A percentile compares a stretch with the other conserved stretches of the same genome.
phyloP scores from a whole-genome alignment of 2,113 vertebrate genomes.

The Lampris megalopsis region DNA sequence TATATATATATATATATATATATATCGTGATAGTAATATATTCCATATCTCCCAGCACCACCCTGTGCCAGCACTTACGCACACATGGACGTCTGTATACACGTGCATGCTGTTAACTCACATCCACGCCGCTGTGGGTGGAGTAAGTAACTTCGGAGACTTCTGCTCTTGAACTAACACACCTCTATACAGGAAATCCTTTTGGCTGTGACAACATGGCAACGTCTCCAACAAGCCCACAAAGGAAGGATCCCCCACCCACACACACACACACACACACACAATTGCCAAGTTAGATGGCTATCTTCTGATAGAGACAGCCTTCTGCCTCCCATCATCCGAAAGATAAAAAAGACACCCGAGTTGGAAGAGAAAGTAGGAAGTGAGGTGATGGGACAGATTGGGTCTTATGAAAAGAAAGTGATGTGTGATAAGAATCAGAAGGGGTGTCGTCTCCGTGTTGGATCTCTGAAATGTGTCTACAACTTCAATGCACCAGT shows the following conservation, averaged over 20 bases:
- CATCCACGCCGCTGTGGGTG: slow-evolving; percentile 41
- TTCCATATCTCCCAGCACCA: too few species aligned
- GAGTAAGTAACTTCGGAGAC: slow-evolving; percentile 31
- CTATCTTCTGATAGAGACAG: slow-evolving; percentile 29
- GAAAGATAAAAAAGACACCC: not conserved
- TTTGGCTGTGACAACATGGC: slow-evolving; percentile 29
- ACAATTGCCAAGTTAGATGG: not conserved
- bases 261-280: slow-evolving; percentile 3
- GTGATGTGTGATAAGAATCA: slow-evolving; percentile 27
- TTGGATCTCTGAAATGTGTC: slow-evolving; percentile 43
- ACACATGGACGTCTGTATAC: not conserved
- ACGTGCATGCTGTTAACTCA: not conserved
- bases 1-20: too few species aligned
- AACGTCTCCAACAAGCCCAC: slow-evolving; percentile 33
- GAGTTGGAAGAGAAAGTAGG: slow-evolving; percentile 18
- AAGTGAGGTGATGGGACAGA: slow-evolving; percentile 16
- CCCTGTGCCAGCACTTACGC: not conserved
- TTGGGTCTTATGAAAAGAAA: slow-evolving; percentile 7
- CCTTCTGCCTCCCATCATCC: slow-evolving; percentile 18
- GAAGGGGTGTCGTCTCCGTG: slow-evolving; percentile 6
- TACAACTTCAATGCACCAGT: slow-evolving; percentile 10
- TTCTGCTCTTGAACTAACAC: slow-evolving; percentile 17
- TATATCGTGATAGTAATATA: too few species aligned
- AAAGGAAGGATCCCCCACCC: not conserved
- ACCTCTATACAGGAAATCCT: slow-evolving; percentile 36